A percentile compares a stretch with the other conserved stretches of the same genome.
Evolutionary conservation across 2,797 vertebrate species (phyloP).

Genomic region (Chelidonichthys spinosus): DNA sequence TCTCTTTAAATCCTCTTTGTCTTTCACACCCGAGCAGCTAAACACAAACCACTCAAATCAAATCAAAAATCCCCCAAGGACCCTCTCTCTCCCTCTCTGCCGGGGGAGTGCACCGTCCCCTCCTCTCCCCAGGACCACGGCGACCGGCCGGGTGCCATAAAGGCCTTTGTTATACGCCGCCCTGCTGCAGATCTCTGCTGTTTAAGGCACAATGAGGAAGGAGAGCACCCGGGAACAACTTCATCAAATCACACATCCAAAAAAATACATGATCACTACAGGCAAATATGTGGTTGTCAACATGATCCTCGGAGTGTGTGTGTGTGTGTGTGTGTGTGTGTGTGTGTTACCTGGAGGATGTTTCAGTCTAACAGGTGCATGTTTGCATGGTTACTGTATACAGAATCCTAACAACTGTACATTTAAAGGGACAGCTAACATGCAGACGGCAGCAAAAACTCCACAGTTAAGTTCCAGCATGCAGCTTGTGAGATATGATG

Average conservation of each 20-base stretch:
- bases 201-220: conserved; percentile 43
- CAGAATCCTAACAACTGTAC: conserved; percentile 57
- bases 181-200: conserved; percentile 60
- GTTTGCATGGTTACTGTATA: conserved; percentile 63
- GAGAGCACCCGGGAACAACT: conserved; percentile 40
- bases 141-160: conserved; percentile 79
- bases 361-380: conserved; percentile 60
- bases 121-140: conserved; percentile 63
- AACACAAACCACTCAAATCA: conserved; percentile 71
- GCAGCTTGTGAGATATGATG: background rate
- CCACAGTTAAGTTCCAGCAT: background rate
- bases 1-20: conserved; percentile 75
- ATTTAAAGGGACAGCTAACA: conserved; percentile 59
- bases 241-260: conserved; percentile 10
- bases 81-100: conserved; percentile 45
- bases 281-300: conserved; percentile 9
- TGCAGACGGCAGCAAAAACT: conserved; percentile 14
- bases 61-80: conserved; percentile 78
- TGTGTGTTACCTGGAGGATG: conserved; percentile 19
- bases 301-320: conserved; percentile 3
- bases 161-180: conserved; percentile 79
- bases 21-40: conserved; percentile 61
- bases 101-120: conserved; percentile 71
- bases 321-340: background rate
- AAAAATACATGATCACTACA: conserved; percentile 2